A percentile compares a stretch with the other conserved stretches of the same genome.
Conservation (phyloP, 2,797 vertebrate genomes). For the Taenioides sp. region DNA sequence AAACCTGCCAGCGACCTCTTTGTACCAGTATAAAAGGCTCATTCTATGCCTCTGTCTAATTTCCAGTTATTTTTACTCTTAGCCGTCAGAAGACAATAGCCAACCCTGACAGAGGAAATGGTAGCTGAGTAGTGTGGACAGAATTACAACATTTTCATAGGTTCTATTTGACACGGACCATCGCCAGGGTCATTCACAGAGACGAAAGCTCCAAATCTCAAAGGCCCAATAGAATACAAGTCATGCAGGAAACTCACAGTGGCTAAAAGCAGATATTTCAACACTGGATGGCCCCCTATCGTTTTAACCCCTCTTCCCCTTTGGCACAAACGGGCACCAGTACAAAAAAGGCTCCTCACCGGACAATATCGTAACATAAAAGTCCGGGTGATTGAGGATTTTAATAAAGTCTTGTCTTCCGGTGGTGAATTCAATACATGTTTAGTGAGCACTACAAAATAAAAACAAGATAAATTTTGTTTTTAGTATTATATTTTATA, state of each 20-base stretch:
- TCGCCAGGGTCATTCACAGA: constrained; percentile 70
- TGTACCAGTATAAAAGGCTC: not conserved
- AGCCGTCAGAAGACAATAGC: constrained; percentile 32
- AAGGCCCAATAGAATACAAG: constrained; percentile 64
- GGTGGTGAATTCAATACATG: not conserved
- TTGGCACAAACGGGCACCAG: constrained; percentile 22
- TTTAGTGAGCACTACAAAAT: not conserved
- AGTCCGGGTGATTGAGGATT: not conserved
- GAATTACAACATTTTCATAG: constrained; percentile 63
- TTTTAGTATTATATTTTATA: too few relatives aligned
- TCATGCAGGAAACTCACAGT: constrained; percentile 70
- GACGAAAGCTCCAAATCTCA: constrained; percentile 67
- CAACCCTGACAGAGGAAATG: constrained; percentile 58
- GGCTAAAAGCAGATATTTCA: constrained; percentile 30
- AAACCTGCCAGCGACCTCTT: not conserved
- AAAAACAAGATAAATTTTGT: too few relatives aligned
- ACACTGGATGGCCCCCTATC: constrained; percentile 47
- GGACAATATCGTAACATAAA: not conserved
- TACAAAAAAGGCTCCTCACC: not conserved
- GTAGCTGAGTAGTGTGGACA: constrained; percentile 45
- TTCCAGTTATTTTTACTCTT: constrained; percentile 27
- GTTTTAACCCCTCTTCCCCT: constrained; percentile 73
- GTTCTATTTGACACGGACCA: constrained; percentile 76
- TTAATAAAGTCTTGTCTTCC: not conserved
- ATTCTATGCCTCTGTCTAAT: not conserved